A percentile compares a stretch with the other conserved stretches of the same genome.
Conservation (phyloP, 2,113 vertebrate genomes). For the Podilymbus podiceps region DNA sequence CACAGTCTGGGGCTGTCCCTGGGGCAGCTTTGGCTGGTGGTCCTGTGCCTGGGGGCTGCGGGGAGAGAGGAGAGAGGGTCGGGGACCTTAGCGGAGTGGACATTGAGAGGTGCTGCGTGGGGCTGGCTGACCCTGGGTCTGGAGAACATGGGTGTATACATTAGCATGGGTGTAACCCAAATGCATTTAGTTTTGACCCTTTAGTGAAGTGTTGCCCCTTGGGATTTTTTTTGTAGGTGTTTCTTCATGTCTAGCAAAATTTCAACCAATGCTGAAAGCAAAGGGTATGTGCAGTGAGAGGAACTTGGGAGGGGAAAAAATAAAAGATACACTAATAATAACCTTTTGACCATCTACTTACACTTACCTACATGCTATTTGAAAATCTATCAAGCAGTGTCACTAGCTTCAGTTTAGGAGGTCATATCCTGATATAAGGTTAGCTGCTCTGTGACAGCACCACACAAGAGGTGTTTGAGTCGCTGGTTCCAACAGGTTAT, state of each 20-base stretch:
- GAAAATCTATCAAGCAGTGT: background rate
- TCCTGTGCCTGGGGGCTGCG: rapidly evolving
- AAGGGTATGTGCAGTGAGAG: background rate
- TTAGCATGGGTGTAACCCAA: background rate
- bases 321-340: background rate
- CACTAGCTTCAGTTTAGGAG: background rate
- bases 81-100: background rate
- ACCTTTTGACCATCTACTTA: background rate
- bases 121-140: rapidly evolving
- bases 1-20: background rate
- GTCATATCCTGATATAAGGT: background rate
- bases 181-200: background rate
- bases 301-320: background rate
- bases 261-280: background rate
- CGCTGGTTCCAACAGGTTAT: background rate
- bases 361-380: rapidly evolving
- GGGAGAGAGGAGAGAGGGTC: background rate
- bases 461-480: background rate
- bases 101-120: rapidly evolving
- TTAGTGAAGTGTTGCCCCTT: background rate
- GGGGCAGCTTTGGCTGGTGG: rapidly evolving
- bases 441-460: background rate
- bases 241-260: background rate
- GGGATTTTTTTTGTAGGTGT: background rate
- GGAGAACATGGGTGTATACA: background rate